phyloP scores from a whole-genome alignment of 2,888 invertebrate species.

The Orthosia cruda region DNA sequence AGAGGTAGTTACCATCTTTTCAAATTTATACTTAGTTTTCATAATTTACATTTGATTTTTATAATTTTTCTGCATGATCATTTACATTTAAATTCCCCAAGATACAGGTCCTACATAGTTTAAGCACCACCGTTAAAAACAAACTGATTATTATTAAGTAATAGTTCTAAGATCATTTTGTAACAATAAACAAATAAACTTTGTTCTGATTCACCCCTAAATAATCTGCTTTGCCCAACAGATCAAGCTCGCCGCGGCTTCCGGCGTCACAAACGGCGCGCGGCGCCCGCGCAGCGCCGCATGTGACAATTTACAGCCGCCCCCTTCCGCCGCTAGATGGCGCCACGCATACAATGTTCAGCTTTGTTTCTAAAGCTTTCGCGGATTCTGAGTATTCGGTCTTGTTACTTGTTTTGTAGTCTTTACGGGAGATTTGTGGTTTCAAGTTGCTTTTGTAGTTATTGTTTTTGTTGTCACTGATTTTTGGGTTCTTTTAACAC shows the following conservation, averaged over 20 bases:
- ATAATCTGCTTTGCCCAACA: constrained; percentile 4
- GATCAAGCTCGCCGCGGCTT: constrained; percentile 50
- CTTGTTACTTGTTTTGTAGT: constrained; percentile 23
- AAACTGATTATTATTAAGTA: no score
- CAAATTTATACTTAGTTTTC: no score
- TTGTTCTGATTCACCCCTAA: constrained; percentile 1
- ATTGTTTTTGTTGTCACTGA: neutral
- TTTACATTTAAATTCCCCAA: no score
- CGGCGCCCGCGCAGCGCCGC: constrained; percentile 61
- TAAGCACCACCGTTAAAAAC: no score
- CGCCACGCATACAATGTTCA: constrained; percentile 71
- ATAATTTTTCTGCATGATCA: no score
- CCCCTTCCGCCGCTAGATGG: constrained; percentile 74
- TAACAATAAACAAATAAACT: no score
- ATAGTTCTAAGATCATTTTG: no score
- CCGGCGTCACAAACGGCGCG: constrained; percentile 57
- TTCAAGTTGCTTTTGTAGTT: neutral
- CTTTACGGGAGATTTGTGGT: neutral
- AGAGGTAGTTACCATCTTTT: no score
- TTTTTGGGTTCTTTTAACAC: neutral
- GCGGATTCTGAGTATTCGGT: constrained; percentile 38
- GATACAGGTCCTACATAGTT: no score
- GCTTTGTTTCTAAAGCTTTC: constrained; percentile 37
- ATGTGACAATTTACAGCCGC: constrained; percentile 71
- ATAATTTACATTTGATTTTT: no score